These are phyloP conservation scores for Muscicapa adusta DNA, from an alignment of 2,113 vertebrate species.

Conservation along the genomic window DNA sequence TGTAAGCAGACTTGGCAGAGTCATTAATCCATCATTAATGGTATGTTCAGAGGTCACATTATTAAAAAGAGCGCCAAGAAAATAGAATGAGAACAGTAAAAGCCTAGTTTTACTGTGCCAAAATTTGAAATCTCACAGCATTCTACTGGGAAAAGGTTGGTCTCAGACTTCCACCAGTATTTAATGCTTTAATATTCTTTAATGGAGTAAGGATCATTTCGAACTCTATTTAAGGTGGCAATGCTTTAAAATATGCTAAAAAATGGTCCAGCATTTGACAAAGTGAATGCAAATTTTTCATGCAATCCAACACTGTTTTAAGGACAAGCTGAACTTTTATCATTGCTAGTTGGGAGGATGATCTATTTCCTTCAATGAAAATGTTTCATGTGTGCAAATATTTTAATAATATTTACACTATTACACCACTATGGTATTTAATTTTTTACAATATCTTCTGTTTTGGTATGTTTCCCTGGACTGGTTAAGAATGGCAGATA, in stretches of 20 bases:
- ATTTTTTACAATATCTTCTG: background rate
- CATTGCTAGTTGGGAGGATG: background rate
- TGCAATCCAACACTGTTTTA: background rate
- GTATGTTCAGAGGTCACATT: background rate
- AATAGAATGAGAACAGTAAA: background rate
- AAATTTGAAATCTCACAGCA: background rate
- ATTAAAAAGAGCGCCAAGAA: background rate
- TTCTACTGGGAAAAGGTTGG: background rate
- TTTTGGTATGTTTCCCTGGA: background rate
- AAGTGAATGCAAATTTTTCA: background rate
- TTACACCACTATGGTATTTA: background rate
- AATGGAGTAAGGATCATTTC: background rate
- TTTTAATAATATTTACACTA: background rate
- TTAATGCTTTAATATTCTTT: background rate
- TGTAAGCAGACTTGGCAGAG: background rate
- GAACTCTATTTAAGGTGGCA: background rate
- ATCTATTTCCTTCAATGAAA: background rate
- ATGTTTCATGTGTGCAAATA: background rate
- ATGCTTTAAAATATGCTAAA: background rate
- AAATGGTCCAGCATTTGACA: background rate
- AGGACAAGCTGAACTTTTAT: background rate
- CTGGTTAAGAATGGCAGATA: background rate
- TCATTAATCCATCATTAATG: background rate
- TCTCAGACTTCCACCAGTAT: background rate
- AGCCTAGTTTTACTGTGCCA: background rate